A percentile compares a stretch with the other conserved stretches of the same genome.
Evolutionary conservation across 1,140 invertebrate genomes (phyloP).

Genomic region (Euura saliciscinereae): DNA sequence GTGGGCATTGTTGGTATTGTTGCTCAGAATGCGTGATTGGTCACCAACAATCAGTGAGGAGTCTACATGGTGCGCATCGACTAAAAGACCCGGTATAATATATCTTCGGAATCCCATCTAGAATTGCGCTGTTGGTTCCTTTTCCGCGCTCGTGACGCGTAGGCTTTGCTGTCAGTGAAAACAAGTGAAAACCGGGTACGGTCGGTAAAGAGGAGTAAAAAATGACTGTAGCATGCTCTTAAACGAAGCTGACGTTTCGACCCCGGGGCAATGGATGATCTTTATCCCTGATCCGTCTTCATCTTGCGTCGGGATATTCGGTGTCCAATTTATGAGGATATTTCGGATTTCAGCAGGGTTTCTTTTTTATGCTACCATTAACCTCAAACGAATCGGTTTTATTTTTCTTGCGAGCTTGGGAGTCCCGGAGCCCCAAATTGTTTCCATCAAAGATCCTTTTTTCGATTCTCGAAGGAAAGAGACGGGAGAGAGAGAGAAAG

Average conservation of each 20-base stretch:
- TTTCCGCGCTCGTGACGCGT: no score
- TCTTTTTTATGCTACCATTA: background rate
- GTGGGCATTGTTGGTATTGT: no score
- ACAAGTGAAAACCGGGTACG: no score
- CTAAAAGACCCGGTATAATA: no score
- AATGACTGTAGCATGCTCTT: no score
- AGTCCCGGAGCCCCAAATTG: background rate
- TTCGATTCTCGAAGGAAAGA: background rate
- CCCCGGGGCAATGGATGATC: background rate
- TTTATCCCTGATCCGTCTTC: background rate
- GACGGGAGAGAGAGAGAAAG: background rate
- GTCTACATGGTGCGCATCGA: no score
- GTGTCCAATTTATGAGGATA: background rate
- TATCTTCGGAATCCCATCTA: no score
- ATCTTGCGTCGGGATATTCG: background rate
- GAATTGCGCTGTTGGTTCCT: no score
- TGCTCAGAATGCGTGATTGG: no score
- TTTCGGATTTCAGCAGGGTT: background rate
- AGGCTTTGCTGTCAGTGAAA: no score
- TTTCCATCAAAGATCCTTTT: background rate
- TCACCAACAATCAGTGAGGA: no score
- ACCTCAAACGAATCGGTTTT: background rate
- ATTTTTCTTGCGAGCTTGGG: background rate
- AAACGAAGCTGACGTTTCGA: background rate
- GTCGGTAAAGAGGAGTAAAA: no score